phyloP scores from a whole-genome alignment of 2,797 vertebrate species.

The Micropoecilia bifurca region DNA sequence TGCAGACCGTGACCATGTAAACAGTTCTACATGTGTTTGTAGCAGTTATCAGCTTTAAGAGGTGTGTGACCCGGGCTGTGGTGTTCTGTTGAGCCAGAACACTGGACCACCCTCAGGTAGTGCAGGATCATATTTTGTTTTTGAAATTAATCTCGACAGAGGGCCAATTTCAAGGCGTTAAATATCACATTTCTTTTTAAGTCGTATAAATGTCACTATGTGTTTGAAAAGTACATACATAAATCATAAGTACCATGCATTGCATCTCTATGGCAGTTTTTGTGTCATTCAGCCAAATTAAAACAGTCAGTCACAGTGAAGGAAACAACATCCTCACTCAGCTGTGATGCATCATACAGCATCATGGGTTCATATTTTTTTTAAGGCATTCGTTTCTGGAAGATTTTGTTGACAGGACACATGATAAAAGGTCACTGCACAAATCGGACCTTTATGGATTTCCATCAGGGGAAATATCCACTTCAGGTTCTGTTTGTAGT shows the following conservation, averaged over 20 bases:
- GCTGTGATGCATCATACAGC: not conserved
- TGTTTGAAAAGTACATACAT: too few relatives aligned
- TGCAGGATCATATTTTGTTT: not conserved
- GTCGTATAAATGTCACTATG: too few relatives aligned
- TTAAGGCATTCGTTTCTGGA: not conserved
- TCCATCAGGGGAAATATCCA: not conserved
- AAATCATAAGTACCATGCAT: too few relatives aligned
- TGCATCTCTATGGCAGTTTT: too few relatives aligned
- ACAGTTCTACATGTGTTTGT: slow-evolving; percentile 1
- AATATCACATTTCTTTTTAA: too few relatives aligned
- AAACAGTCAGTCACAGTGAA: too few relatives aligned
- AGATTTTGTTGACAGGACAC: not conserved
- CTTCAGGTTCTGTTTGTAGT: not conserved
- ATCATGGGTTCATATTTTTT: not conserved
- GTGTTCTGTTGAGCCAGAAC: not conserved
- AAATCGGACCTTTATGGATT: not conserved
- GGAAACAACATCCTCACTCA: too few relatives aligned
- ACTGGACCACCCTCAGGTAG: not conserved
- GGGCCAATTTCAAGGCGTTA: too few relatives aligned
- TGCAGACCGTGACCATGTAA: not conserved
- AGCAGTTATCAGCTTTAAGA: not conserved
- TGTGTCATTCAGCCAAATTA: too few relatives aligned
- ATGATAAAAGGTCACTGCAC: not conserved
- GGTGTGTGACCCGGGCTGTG: not conserved
- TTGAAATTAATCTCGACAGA: not conserved